Percentiles rank a stretch among this genome's conserved stretches.
phyloP scores from a whole-genome alignment of 92 coral and sea anemone genomes.

The Isaurus tuberculatus region DNA sequence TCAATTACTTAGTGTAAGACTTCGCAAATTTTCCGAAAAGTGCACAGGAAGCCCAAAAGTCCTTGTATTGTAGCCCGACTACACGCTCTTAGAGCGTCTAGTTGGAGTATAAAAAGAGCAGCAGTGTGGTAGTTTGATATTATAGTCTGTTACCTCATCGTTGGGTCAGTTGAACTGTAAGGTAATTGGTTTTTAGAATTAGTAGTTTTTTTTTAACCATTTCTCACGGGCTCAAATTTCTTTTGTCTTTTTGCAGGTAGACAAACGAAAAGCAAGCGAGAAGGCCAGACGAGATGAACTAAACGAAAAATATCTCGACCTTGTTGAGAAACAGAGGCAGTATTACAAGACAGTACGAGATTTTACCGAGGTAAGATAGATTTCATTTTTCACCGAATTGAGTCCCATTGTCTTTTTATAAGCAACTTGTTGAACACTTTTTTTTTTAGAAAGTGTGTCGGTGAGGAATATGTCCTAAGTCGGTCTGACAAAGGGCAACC shows the following conservation, averaged over 20 bases:
- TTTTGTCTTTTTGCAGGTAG: conserved; percentile 65
- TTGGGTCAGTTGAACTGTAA: too few species aligned
- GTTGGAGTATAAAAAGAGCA: too few species aligned
- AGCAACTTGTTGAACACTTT: not conserved
- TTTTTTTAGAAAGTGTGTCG: not conserved
- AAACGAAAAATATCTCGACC: conserved; percentile 87
- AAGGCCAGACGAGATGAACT: conserved; percentile 90
- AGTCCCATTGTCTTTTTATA: not conserved
- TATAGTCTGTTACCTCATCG: too few species aligned
- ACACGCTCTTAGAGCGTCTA: too few species aligned
- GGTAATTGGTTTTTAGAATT: not conserved
- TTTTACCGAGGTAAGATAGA: conserved; percentile 84
- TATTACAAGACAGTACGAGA: conserved; percentile 97
- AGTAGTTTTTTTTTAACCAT: not conserved
- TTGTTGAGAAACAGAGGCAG: conserved; percentile 93
- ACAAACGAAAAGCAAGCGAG: conserved; percentile 85
- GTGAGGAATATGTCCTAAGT: too few species aligned
- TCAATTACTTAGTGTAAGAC: too few species aligned
- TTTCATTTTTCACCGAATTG: not conserved
- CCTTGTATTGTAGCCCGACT: too few species aligned
- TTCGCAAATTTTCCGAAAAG: too few species aligned
- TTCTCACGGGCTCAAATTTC: not conserved
- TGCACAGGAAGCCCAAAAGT: too few species aligned
- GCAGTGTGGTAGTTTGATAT: too few species aligned
- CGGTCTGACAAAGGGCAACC: too few species aligned